phyloP scores from a whole-genome alignment of 2,797 vertebrate species.

The Hipposideros larvatus region DNA sequence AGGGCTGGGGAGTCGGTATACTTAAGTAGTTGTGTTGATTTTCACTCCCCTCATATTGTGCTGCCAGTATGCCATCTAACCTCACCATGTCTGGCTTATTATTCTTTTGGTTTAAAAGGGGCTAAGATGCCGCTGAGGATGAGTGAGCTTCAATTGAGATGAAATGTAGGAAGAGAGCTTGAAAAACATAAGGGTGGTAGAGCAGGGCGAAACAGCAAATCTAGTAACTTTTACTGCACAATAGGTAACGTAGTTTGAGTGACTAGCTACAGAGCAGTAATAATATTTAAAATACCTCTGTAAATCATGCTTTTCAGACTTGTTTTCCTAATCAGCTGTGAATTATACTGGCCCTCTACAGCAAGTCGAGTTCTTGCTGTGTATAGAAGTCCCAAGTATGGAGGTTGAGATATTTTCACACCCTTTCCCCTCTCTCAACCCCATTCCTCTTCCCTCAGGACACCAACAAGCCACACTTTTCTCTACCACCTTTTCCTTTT shows the following conservation, averaged over 20 bases:
- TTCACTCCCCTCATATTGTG: accelerated
- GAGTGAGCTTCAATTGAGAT: not conserved
- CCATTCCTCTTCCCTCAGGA: not conserved
- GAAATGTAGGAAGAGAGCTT: not conserved
- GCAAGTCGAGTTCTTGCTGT: not conserved
- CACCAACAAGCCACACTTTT: not conserved
- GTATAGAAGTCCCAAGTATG: not conserved
- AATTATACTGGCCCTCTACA: not conserved
- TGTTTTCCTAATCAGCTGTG: not conserved
- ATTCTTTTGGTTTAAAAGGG: not conserved
- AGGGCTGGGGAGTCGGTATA: not conserved
- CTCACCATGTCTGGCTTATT: not conserved
- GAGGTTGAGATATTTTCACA: not conserved
- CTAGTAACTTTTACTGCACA: not conserved
- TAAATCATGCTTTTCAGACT: not conserved
- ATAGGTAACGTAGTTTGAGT: not conserved
- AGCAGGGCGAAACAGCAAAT: not conserved
- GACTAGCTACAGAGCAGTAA: not conserved
- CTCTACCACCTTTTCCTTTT: not conserved
- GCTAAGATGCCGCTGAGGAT: not conserved
- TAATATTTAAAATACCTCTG: not conserved
- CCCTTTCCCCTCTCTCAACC: not conserved
- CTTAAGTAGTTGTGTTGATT: not conserved
- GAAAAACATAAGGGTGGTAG: not conserved
- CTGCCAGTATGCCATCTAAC: not conserved